A percentile compares a stretch with the other conserved stretches of the same genome.
Conservation (phyloP, 2,888 invertebrate genomes). For the Halictus quadricinctus region DNA sequence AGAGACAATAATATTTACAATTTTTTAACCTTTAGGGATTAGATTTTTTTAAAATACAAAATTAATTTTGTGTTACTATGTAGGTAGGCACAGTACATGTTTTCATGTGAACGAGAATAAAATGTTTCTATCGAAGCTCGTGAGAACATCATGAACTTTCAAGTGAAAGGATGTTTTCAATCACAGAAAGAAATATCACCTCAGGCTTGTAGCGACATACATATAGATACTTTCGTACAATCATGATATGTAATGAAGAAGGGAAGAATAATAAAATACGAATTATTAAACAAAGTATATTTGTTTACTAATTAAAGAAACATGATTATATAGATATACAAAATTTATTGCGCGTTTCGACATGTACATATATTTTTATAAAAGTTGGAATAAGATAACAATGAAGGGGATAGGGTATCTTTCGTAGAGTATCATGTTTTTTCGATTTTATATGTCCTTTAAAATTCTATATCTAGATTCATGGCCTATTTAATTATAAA, state of each 20-base stretch:
- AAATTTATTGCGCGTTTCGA: conserved; percentile 53
- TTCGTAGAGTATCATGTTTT: conserved; percentile 22
- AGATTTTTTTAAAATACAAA: background rate
- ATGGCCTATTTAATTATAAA: background rate
- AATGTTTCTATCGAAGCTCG: background rate
- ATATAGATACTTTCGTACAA: background rate
- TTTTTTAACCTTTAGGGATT: background rate
- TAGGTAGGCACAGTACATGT: background rate
- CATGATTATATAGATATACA: conserved; percentile 53
- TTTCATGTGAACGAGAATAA: background rate
- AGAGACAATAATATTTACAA: background rate
- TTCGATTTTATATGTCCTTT: conserved; percentile 26
- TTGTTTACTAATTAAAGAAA: conserved; percentile 59
- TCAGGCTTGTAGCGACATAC: background rate
- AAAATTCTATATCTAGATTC: conserved; percentile 9
- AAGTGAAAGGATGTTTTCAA: conserved; percentile 50
- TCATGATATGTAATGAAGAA: background rate
- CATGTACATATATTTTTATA: conserved; percentile 44
- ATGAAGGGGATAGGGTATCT: conserved; percentile 25
- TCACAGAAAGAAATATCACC: background rate
- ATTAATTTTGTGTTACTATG: background rate
- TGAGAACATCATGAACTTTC: conserved; percentile 60
- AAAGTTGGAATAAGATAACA: conserved; percentile 59
- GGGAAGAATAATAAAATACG: background rate
- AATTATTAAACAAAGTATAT: conserved; percentile 52